Base-by-base conservation (phyloP, 1,140 invertebrate species). In the Caenorhabditis tropicalis region DNA sequence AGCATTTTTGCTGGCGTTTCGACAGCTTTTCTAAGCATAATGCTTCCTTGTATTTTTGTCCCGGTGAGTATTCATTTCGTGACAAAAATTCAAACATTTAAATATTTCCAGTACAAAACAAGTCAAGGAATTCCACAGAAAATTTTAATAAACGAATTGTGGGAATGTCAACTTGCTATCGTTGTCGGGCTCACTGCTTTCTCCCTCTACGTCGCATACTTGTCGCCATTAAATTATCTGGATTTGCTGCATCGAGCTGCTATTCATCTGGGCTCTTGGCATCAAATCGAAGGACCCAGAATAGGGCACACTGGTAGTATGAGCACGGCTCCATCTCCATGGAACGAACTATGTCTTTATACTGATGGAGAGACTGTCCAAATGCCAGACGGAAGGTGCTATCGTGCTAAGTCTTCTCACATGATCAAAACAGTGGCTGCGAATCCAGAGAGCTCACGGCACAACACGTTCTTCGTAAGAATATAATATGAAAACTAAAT, bases 31-130 rank as follows among this genome's bases (percentile, higher is more conserved):
- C 96, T 97, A 91, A 94, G 95, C 87, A 95, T 94, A 82, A 95
- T 97, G 91, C 94, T 98, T 29, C 96, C 96, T 0, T 95, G 96
- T 88, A 94, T 94, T 89, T 96, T 96, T 93, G 94, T 95, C 29
- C 94, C 95, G 93, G 95, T 95, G 91, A 91, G 91, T 87, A 83
- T 86, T 33, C 82, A 53, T 27, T 39, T 48, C 15, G 81, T 49
- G 16, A 56, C 7, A 86, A 27, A 27, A 2, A 27, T 27, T 4
- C 0, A 1, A 0, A 10, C 21, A 21, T 29, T 15, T 49, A 83
- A 82, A 43, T 81, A 81, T 51, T 90, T 87, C 60, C 80, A 86
- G 87, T 79, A 83, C 46, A 87, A 89, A 79, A 89, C 88, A 27
- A 58, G 56, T 9, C 74, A 82, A 81, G 86, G 85, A 49, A 93